These are phyloP conservation scores for Nasonia vitripennis DNA, from an alignment of 1,140 invertebrate genomes.

Conservation along the genomic window DNA sequence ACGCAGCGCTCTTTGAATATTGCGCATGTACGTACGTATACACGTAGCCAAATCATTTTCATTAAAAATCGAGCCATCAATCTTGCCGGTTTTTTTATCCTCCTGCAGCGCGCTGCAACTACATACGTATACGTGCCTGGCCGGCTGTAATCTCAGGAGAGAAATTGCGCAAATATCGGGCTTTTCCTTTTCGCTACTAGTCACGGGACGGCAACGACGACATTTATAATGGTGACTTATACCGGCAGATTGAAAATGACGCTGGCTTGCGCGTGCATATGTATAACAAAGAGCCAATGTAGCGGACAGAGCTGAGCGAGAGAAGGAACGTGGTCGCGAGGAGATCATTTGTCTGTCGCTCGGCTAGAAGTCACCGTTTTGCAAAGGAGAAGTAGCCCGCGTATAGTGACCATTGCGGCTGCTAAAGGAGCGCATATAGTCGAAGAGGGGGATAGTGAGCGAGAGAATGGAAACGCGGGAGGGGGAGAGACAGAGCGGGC, in stretches of 20 bases:
- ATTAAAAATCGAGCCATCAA: slow-evolving; percentile 50
- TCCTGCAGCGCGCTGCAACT: background rate
- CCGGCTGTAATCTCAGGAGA: slow-evolving; percentile 34
- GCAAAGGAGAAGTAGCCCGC: background rate
- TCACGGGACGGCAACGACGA: background rate
- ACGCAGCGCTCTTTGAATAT: slow-evolving; percentile 44
- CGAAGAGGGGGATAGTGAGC: background rate
- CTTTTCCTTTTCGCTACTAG: background rate
- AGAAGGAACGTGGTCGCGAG: slow-evolving; percentile 8
- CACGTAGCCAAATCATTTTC: slow-evolving; percentile 37
- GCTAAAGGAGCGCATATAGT: background rate
- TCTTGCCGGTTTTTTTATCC: background rate
- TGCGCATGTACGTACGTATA: background rate
- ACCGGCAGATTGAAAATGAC: slow-evolving; percentile 47
- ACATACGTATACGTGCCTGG: background rate
- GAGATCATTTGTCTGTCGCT: slow-evolving; percentile 46
- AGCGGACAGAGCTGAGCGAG: background rate
- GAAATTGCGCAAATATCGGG: slow-evolving; percentile 26
- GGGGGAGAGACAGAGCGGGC: slow-evolving; percentile 32
- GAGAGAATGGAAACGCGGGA: background rate
- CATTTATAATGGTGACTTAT: slow-evolving; percentile 29
- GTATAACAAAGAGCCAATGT: background rate
- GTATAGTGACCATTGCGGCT: slow-evolving; percentile 14
- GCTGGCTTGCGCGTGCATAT: background rate
- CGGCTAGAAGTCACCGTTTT: slow-evolving; percentile 17